Evolutionary conservation across 2,797 vertebrate genomes (phyloP).

Genomic region (Chrosomus eos): DNA sequence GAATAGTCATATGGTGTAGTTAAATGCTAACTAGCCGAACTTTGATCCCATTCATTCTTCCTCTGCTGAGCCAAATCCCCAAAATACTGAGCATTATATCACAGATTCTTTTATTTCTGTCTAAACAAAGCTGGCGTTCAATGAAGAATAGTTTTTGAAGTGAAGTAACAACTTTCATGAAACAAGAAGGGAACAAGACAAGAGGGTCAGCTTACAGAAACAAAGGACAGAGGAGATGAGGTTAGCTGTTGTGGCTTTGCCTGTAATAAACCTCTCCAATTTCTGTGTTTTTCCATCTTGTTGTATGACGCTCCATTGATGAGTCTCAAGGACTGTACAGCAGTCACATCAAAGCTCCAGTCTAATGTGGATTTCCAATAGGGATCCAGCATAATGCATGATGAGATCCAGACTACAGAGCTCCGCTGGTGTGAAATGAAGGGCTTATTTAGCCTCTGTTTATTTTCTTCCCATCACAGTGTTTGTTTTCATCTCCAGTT

Average conservation of each 20-base stretch:
- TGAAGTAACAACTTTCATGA: conserved; percentile 13
- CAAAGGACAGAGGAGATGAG: conserved; percentile 41
- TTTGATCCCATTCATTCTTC: neutral
- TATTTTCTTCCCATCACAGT: conserved; percentile 38
- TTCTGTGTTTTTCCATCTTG: conserved; percentile 8
- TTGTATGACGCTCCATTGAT: conserved; percentile 27
- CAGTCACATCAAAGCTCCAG: conserved; percentile 48
- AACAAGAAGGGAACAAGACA: neutral
- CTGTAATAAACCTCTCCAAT: conserved; percentile 29
- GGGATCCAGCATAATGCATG: conserved; percentile 28
- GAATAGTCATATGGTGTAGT: neutral
- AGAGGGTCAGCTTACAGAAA: conserved; percentile 3
- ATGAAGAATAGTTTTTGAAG: conserved; percentile 22
- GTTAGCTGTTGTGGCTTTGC: conserved; percentile 19
- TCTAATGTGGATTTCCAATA: conserved; percentile 31
- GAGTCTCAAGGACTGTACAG: conserved; percentile 18
- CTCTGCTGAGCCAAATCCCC: neutral
- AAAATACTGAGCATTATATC: neutral
- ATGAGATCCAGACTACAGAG: conserved; percentile 38
- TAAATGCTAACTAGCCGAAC: neutral
- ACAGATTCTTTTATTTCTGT: neutral
- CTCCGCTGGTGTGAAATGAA: conserved; percentile 12
- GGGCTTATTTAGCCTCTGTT: conserved; percentile 30
- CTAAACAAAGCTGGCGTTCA: conserved; percentile 4
- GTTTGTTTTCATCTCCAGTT: conserved; percentile 42